Evolutionary conservation across 2,888 invertebrate genomes (phyloP).

Genomic region (Euzetes globulus): DNA sequence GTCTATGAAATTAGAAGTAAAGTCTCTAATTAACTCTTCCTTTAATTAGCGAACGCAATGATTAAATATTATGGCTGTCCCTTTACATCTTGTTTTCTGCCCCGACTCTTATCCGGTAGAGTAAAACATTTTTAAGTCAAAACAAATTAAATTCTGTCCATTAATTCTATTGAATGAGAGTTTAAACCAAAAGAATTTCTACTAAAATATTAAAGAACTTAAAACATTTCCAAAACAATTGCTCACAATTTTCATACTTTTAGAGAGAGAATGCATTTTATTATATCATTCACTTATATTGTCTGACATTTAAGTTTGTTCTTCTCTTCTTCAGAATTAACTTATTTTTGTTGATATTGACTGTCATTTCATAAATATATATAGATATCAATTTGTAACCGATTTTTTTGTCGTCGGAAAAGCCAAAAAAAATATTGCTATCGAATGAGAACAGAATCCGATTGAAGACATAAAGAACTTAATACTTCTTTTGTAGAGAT

Average conservation of each 20-base stretch:
- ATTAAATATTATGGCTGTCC: background rate
- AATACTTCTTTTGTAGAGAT: background rate
- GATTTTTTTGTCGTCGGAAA: background rate
- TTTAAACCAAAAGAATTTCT: background rate
- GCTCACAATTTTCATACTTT: slow-evolving; percentile 6
- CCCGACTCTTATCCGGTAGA: background rate
- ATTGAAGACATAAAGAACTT: background rate
- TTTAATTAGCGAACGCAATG: slow-evolving; percentile 10
- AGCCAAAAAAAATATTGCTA: background rate
- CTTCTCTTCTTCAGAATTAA: background rate
- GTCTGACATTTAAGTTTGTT: background rate
- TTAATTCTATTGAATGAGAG: background rate
- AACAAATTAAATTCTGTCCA: slow-evolving; percentile 16
- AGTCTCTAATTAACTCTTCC: slow-evolving; percentile 11
- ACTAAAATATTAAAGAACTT: background rate
- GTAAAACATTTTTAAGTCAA: background rate
- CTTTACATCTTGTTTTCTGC: background rate
- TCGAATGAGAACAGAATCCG: background rate
- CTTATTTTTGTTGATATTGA: background rate
- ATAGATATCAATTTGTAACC: background rate
- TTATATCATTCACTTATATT: background rate
- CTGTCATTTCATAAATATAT: background rate
- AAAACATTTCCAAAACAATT: background rate
- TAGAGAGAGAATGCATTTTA: background rate
- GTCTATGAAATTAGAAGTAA: background rate